Percentiles rank a stretch among this genome's conserved stretches.
phyloP scores from a whole-genome alignment of 1,140 invertebrate species.

The Elysia chlorotica region DNA sequence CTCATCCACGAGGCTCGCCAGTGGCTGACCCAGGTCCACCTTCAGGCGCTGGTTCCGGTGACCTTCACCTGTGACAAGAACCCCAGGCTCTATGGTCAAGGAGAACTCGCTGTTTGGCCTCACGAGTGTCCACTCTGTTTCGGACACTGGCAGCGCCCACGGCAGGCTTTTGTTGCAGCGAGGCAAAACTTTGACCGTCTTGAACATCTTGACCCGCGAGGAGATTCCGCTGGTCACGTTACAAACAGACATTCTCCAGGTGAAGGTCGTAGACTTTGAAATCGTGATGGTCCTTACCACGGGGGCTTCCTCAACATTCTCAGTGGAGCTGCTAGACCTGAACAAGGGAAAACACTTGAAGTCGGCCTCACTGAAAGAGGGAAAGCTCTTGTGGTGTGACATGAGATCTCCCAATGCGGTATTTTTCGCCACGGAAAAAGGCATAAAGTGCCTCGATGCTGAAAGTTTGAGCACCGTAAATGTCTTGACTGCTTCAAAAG shows the following conservation, averaged over 20 bases:
- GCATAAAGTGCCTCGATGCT: slow-evolving; percentile 15
- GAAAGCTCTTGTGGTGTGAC: slow-evolving; percentile 19
- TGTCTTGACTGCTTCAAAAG: neutral
- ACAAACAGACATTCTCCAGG: neutral
- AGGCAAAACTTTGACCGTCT: neutral
- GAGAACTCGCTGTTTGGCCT: neutral
- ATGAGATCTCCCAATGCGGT: neutral
- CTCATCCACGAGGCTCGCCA: slow-evolving; percentile 21
- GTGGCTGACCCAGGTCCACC: slow-evolving; percentile 32
- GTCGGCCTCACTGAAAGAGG: slow-evolving; percentile 1
- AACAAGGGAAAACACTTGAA: slow-evolving; percentile 14
- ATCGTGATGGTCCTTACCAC: slow-evolving; percentile 10
- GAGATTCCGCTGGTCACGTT: neutral
- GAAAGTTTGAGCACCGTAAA: slow-evolving; percentile 6
- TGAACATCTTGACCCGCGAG: slow-evolving; percentile 1
- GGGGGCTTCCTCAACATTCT: slow-evolving; percentile 4
- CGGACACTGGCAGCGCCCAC: neutral
- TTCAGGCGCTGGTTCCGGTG: slow-evolving; percentile 24
- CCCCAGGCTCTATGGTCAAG: slow-evolving; percentile 11
- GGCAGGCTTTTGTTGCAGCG: slow-evolving; percentile 2
- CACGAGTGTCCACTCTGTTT: neutral
- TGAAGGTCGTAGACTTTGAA: neutral
- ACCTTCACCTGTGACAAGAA: slow-evolving; percentile 13
- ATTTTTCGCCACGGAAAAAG: slow-evolving; percentile 5
- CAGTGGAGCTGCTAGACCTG: slow-evolving; percentile 19